Evolutionary conservation across 2,888 invertebrate genomes (phyloP), one percentile per base, ranked within the genome.

Genomic region (Drosophila heteroneura): DNA sequence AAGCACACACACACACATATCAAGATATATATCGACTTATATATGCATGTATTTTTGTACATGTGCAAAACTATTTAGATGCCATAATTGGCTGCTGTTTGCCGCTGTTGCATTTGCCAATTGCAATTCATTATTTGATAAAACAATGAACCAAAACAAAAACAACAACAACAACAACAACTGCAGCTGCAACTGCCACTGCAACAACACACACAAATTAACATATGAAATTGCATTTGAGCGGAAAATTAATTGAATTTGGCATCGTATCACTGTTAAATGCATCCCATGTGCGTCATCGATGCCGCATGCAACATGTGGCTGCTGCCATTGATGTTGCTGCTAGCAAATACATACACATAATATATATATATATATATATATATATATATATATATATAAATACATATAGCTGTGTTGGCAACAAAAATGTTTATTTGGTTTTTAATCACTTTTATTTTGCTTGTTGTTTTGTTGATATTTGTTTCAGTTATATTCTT

Each of bases 181-280:
- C 62, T 41, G 32, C 54, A 54, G 35, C 33, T 52, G 35, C 41
- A 22, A 60, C 32, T 56, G 32, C 60, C 60, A 59, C 49, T 63
- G 64, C 44, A 44, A 47, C 47, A 47, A 47, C 26, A 35, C 0
- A 52, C 59, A 44, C 70, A 75, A 81, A 90, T 90, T 91, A 91
- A 85, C 91, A 90, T 91, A 91, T 81, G 77, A 81, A 86, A 90
- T 88, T 81, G 88, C 74, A 85, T 82, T 89, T 89, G 82, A 75
- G 67, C 80, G 16, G 32, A 81, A 85, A 89, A 82, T 53, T 90
- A 90, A 90, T 91, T 91, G 91, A 90, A 89, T 84, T 91, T 72
- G 76, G 71, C 35, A 33, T 70, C 82, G 68, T 89, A 91, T 90
- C 57, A 28, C 91, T 70, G 75, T 57, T 56, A 73, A 78, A 82